Percentiles rank a stretch among this genome's conserved stretches.
phyloP scores from a whole-genome alignment of 2,888 invertebrate species.

The Drosophila nr. fundita region DNA sequence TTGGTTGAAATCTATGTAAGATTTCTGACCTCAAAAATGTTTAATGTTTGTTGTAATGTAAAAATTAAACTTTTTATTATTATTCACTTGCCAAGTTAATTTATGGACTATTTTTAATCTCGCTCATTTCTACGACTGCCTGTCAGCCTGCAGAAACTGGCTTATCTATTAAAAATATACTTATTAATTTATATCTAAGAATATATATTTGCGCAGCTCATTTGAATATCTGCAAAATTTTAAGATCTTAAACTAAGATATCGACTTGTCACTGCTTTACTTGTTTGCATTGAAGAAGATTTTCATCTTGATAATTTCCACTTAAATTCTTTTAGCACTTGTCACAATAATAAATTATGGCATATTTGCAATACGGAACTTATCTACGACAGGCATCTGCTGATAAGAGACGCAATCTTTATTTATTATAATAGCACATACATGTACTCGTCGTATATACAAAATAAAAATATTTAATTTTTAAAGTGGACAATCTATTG shows the following conservation, averaged over 20 bases:
- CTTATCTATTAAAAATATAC: background rate
- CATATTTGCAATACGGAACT: slow-evolving; percentile 16
- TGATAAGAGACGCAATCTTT: slow-evolving; percentile 38
- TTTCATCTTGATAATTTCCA: background rate
- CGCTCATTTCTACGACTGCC: background rate
- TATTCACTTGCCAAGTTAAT: background rate
- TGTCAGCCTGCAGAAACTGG: background rate
- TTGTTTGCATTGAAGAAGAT: background rate
- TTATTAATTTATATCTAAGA: background rate
- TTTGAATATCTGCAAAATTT: background rate
- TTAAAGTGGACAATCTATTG: slow-evolving; percentile 57
- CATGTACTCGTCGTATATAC: background rate
- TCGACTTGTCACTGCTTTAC: background rate
- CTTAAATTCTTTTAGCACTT: background rate
- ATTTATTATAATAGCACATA: slow-evolving; percentile 10
- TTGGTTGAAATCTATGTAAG: background rate
- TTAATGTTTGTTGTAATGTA: too few species aligned
- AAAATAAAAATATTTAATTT: slow-evolving; percentile 46
- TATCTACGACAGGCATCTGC: slow-evolving; percentile 4
- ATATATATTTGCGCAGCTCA: background rate
- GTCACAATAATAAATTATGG: background rate
- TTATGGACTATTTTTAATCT: background rate
- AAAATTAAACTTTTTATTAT: background rate
- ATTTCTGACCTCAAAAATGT: background rate
- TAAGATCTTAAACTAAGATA: background rate